Evolutionary conservation across 2,113 vertebrate species (phyloP).

Genomic region (Melanotaenia duboulayi): DNA sequence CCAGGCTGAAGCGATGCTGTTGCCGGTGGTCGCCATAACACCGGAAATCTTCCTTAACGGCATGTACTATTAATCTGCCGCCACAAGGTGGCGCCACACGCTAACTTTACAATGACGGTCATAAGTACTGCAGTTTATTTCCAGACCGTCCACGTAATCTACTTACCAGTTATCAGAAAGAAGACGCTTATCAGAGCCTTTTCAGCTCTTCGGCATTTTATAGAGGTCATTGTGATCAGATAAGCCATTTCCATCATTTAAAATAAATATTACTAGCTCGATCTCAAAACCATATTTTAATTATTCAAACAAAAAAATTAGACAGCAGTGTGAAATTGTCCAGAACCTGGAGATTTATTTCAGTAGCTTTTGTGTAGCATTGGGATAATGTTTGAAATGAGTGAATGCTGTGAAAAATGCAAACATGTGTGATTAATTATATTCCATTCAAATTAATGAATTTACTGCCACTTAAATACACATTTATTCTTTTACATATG

Average conservation of each 20-base stretch:
- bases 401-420: not conserved
- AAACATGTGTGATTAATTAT: not conserved
- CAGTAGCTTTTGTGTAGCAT: not conserved
- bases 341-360: slow-evolving; percentile 11
- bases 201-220: too few relatives aligned
- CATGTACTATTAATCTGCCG: not conserved
- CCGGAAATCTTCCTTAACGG: slow-evolving; percentile 79
- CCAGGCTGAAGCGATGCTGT: slow-evolving; percentile 48
- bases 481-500: slow-evolving; percentile 75
- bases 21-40: slow-evolving; percentile 83
- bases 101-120: not conserved
- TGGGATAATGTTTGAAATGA: not conserved
- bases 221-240: too few relatives aligned
- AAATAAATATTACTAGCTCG: too few relatives aligned
- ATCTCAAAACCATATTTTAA: too few relatives aligned
- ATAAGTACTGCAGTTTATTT: too few relatives aligned
- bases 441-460: slow-evolving; percentile 17
- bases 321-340: not conserved
- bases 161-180: too few relatives aligned
- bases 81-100: slow-evolving; percentile 57
- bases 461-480: slow-evolving; percentile 56
- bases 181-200: too few relatives aligned
- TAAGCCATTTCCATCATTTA: too few relatives aligned
- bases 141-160: too few relatives aligned
- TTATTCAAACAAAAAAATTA: not conserved